Evolutionary conservation across 2,113 vertebrate species (phyloP), one percentile per base, ranked within the genome.

Genomic region (Menura novaehollandiae): DNA sequence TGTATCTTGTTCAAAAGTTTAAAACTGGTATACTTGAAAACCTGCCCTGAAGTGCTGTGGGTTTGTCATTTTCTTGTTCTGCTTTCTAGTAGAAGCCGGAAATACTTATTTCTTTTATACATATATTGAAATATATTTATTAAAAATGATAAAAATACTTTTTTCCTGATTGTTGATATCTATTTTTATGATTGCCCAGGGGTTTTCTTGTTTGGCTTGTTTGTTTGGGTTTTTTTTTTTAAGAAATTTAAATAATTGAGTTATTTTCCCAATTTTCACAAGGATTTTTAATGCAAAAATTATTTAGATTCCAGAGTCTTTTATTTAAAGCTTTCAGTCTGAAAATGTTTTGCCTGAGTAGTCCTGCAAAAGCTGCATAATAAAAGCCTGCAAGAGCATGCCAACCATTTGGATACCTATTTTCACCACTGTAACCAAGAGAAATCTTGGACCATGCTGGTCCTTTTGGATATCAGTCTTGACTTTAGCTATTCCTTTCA

Each of bases 371-470:
- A 83, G 72, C 53, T 62, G 63, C n/a, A 7, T 4, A 83, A 83
- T 46, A 74, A 79, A 73, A 91, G 28, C 26, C 72, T 73, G 18
- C 37, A 51, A 66, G 64, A 68, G 39, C 43, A 7, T 23, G 51
- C 32, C 49, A 44, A 32, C 47, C 41, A n/a, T 47, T 39, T 37
- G 39, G 75, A 37, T 35, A 46, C 24, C 4, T 13, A 14, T 44
- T 67, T 85, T 58, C 33, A 59, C 22, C 20, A 15, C 30, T 55
- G 21, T 16, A 80, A 52, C 3, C 16, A 74, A 30, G 5, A 81
- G 32, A 56, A 74, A 69, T 32, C 56, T 52, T 0, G 20, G 86
- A 56, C 32, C 44, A 51, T 0, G 0, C 20, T 3, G 11, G 9
- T 74, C 37, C 59, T 78, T 67, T 68, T 21, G 35, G 46, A 55